Evolutionary conservation across 2,888 invertebrate species (phyloP).

Genomic region (Zygothrica quintamaculata): DNA sequence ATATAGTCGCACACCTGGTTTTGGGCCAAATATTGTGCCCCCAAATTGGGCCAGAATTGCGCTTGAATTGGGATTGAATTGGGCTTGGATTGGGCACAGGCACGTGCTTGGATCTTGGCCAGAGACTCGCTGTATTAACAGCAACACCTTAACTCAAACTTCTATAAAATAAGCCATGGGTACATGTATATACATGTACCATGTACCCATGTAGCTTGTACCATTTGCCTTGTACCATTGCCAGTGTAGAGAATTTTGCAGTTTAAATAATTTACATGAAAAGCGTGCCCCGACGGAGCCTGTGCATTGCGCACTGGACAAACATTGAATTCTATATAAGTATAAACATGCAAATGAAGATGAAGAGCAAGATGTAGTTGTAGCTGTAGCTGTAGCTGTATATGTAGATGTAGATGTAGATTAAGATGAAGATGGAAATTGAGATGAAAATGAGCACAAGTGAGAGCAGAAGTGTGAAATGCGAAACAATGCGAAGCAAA

Average conservation of each 20-base stretch:
- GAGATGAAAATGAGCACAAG: constrained; percentile 21
- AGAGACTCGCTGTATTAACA: no score
- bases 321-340: background rate
- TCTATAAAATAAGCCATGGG: no score
- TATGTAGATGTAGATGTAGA: constrained; percentile 1
- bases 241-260: constrained; percentile 33
- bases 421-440: constrained; percentile 25
- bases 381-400: constrained; percentile 4
- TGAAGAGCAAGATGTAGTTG: background rate
- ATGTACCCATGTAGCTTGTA: no score
- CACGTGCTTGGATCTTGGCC: no score
- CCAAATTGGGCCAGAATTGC: constrained; percentile 26
- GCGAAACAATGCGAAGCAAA: constrained; percentile 26
- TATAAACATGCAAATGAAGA: constrained; percentile 1
- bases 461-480: constrained; percentile 40
- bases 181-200: no score
- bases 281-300: constrained; percentile 25
- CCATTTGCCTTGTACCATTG: no score
- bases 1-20: constrained; percentile 25
- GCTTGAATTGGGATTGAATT: constrained; percentile 4
- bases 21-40: no score
- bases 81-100: background rate
- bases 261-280: constrained; percentile 51
- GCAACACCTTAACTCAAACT: background rate
- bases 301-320: constrained; percentile 20